Evolutionary conservation across 2,797 vertebrate species (phyloP).

Genomic region (Serranus cabrilla): DNA sequence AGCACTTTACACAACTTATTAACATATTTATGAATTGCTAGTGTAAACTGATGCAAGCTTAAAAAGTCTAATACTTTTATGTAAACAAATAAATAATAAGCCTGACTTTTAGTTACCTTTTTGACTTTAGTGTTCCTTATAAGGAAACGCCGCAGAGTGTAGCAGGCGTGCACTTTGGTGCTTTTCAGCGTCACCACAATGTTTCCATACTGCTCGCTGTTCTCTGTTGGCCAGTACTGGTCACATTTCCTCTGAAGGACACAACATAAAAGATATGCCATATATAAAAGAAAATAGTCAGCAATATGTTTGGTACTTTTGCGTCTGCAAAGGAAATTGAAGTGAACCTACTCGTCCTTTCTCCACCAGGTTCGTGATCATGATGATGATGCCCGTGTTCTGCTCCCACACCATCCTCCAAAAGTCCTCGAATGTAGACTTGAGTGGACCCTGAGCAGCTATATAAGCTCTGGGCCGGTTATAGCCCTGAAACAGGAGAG

Average conservation of each 20-base stretch:
- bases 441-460: conserved; percentile 98
- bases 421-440: conserved; percentile 99
- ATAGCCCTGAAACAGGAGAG: conserved; percentile 91
- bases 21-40: background rate
- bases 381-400: conserved; percentile 95
- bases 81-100: background rate
- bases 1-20: background rate
- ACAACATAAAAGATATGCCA: background rate
- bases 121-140: conserved; percentile 95
- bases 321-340: background rate
- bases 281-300: background rate
- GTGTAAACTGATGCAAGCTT: background rate
- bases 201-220: conserved; percentile 96
- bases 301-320: background rate
- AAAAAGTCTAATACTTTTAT: background rate
- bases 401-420: conserved; percentile 99
- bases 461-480: conserved; percentile 97
- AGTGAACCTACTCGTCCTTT: conserved; percentile 93
- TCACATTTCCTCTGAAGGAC: conserved; percentile 95
- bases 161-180: conserved; percentile 96
- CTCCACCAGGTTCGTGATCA: conserved; percentile 99
- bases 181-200: conserved; percentile 96
- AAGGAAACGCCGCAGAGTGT: conserved; percentile 94
- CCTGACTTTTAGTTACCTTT: conserved; percentile 85
- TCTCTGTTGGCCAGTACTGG: conserved; percentile 98